Base-by-base conservation (phyloP, 2,797 vertebrate genomes). In the Choloepus didactylus region DNA sequence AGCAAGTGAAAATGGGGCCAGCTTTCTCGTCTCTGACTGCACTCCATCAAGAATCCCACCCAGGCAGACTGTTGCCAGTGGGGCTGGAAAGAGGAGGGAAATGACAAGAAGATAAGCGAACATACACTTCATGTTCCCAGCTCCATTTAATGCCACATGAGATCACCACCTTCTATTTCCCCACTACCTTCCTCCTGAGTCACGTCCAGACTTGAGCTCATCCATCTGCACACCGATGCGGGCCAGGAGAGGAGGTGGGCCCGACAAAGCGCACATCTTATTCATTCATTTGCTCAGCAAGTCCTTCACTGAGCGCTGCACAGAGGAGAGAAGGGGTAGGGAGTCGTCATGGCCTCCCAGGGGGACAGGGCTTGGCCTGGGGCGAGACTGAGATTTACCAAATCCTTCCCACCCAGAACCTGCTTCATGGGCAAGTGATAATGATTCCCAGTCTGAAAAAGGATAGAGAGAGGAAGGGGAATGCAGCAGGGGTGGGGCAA, bases 151-250 rank as follows among this genome's bases (percentile, higher is more conserved):
- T 86, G 80, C 92, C 96, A 89, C 96, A 56, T 77, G 82, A 94
- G 91, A 95, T 96, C 95, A 97, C 66, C 76, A 84, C 80, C 95
- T 94, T 80, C 15, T 44, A 41, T 59, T 89, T 94, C 93, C 66
- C 95, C 23, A 80, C 88, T 64, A 94, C 93, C 96, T 97, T 94
- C 94, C 94, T 96, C 90, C 87, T 93, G 96, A 97, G 93, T 83
- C 90, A 86, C 4, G 0, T 85, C 92, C 96, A 96, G 92, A 84
- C 94, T 92, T 96, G 96, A 97, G 94, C 96, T 97, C 96, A 95
- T 81, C 87, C 93, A 72, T 80, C 96, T 29, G 3, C 80, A 87
- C 1, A 0, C 87, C 80, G 70, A 64, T 16, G 1, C 87, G 35
- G 49, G 96, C 93, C 93, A 31, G 77, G 83, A 89, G 87, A 69